Evolutionary conservation across 1,140 invertebrate species (phyloP), one percentile per base, ranked within the genome.

Genomic region (Lepidostoma basale): DNA sequence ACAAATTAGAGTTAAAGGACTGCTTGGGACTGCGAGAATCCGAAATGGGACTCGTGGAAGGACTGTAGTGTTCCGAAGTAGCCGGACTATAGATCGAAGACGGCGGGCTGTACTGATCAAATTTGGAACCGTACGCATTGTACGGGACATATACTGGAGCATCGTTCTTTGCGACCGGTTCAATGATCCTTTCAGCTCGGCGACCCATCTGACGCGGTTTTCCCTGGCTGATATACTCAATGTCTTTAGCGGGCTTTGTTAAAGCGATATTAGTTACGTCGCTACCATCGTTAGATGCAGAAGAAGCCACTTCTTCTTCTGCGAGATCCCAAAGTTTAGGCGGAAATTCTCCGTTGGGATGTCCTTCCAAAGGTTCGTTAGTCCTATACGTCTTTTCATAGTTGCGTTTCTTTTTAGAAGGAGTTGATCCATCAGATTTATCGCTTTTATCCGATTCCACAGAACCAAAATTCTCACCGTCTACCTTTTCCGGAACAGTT

Each of bases 321-420:
- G 85, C 88, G 49, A 92, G 77, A 78, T 93, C 91, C 88, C 89
- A 91, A 54, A 87, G 85, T 81, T 93, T 92, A 59, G 90, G 88
- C 72, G 92, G 90, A 79, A 94, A 94, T 65, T 92, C 89, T 69
- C 87, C 83, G 68, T 89, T 82, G 18, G 92, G 92, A 74, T 87
- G 87, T 74, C 89, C 88, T 2, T 88, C 86, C 70, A 94, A 78
- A 56, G 92, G 92, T 83, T 95, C 92, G 75, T 93, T 84, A 9
- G 92, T 95, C 69, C 87, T 82, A 80, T 95, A 95, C 66, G 88
- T 88, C 75, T 87, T 88, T 75, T 94, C 92, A 77, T 93, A 94
- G 73, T 80, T 87, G 63, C 87, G 83, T 69, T 85, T 83, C 76
- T 89, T 90, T 79, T 87, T 89, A 18, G 82, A 74, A 10, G 49